These are phyloP conservation scores for Rhizoglyphus robini DNA, from an alignment of 1,140 invertebrate genomes.

Conservation along the genomic window DNA sequence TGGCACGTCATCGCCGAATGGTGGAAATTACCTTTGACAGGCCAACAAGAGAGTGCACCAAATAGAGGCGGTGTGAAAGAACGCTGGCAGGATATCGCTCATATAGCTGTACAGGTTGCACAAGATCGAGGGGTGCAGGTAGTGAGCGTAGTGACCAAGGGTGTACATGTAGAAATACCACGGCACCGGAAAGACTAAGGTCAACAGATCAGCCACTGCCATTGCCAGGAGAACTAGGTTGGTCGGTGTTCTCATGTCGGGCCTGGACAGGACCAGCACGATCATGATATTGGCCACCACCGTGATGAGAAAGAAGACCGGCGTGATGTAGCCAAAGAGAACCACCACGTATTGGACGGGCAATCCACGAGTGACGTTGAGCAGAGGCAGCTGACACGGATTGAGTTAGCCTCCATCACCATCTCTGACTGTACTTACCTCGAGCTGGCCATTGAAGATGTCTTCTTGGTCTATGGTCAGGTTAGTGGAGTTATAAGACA, in stretches of 20 bases:
- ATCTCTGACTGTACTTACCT: background rate
- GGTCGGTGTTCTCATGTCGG: conserved; percentile 51
- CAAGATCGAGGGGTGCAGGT: conserved; percentile 50
- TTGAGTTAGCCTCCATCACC: too few species aligned
- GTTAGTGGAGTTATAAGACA: background rate
- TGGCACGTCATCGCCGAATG: conserved; percentile 53
- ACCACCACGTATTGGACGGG: conserved; percentile 36
- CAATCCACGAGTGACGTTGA: conserved; percentile 12
- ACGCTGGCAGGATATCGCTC: conserved; percentile 58
- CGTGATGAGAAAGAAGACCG: conserved; percentile 68
- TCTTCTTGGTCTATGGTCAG: background rate
- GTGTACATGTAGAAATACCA: conserved; percentile 81
- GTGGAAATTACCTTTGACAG: conserved; percentile 53
- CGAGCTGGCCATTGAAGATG: background rate
- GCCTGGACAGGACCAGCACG: conserved; percentile 36
- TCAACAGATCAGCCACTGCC: conserved; percentile 84
- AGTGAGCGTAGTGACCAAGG: conserved; percentile 64
- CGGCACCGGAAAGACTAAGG: conserved; percentile 69
- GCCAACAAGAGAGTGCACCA: conserved; percentile 75
- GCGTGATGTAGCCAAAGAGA: conserved; percentile 59
- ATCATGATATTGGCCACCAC: conserved; percentile 28
- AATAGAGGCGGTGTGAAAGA: conserved; percentile 82
- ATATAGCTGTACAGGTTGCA: conserved; percentile 58
- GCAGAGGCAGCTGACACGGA: background rate
- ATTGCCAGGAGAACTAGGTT: conserved; percentile 58